These are phyloP conservation scores for Oplegnathus fasciatus DNA, from an alignment of 2,113 vertebrate species.

Conservation along the genomic window DNA sequence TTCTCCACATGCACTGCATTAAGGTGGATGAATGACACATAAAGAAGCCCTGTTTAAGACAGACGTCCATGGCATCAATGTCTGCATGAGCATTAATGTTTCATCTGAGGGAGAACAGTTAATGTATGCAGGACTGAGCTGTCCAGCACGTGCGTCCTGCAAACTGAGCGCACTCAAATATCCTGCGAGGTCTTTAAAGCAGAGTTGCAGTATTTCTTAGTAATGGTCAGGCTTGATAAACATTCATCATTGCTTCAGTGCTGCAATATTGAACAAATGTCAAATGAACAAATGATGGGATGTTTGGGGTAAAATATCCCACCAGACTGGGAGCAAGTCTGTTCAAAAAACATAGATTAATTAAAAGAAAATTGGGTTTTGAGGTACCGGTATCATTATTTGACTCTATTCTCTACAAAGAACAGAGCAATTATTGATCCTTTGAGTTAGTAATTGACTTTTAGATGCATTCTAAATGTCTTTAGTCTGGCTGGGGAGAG, in stretches of 20 bases:
- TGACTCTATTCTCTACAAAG: conserved; percentile 36
- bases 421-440: conserved; percentile 55
- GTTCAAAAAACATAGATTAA: conserved; percentile 47
- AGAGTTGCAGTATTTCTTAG: conserved; percentile 20
- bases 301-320: conserved; percentile 30
- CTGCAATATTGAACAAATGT: conserved; percentile 45
- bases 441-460: conserved; percentile 61
- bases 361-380: conserved; percentile 54
- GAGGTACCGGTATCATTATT: conserved; percentile 45
- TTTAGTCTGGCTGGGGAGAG: conserved; percentile 20
- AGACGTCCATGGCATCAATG: conserved; percentile 10
- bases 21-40: conserved; percentile 37
- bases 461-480: conserved; percentile 53
- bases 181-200: neutral
- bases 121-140: conserved; percentile 14
- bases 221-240: conserved; percentile 23
- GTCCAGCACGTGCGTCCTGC: neutral
- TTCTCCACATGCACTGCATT: conserved; percentile 28
- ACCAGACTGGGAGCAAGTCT: conserved; percentile 20
- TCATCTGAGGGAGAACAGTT: conserved; percentile 16
- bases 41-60: conserved; percentile 3
- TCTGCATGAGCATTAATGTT: conserved; percentile 6
- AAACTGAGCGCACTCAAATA: conserved; percentile 9
- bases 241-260: conserved; percentile 30
- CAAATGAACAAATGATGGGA: conserved; percentile 45